Conservation (phyloP, 2,888 invertebrate species). For the Endotricha flammealis region DNA sequence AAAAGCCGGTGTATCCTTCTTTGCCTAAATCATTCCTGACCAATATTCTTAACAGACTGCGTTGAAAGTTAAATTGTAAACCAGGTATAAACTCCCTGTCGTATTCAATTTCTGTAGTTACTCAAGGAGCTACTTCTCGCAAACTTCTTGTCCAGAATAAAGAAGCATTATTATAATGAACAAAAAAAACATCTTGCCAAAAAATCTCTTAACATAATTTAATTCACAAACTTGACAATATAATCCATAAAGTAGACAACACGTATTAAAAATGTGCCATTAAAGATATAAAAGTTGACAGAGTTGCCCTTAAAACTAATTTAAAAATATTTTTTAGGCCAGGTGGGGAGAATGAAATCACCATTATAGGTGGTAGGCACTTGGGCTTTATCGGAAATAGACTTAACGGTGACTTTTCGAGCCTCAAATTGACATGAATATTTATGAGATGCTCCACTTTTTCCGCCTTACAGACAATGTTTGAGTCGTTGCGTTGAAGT, state of each 20-base stretch:
- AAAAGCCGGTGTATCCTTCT: too few relatives aligned
- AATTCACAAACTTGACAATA: background rate
- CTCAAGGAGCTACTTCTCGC: too few relatives aligned
- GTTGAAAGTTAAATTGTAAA: too few relatives aligned
- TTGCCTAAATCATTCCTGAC: too few relatives aligned
- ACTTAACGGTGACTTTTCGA: slow-evolving; percentile 69
- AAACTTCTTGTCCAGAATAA: too few relatives aligned
- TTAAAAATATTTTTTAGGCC: slow-evolving; percentile 22
- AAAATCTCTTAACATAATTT: background rate
- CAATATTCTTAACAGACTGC: too few relatives aligned
- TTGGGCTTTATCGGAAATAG: slow-evolving; percentile 64
- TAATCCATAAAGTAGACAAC: slow-evolving; percentile 2
- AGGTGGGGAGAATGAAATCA: slow-evolving; percentile 46
- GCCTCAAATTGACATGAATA: slow-evolving; percentile 69
- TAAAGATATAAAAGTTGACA: slow-evolving; percentile 16
- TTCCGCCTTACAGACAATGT: slow-evolving; percentile 42
- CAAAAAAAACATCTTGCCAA: too few relatives aligned
- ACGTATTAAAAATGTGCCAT: slow-evolving; percentile 8
- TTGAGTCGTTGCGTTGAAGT: slow-evolving; percentile 27
- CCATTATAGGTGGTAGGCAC: slow-evolving; percentile 49
- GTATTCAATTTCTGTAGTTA: too few relatives aligned
- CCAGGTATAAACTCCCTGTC: too few relatives aligned
- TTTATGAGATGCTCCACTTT: slow-evolving; percentile 64
- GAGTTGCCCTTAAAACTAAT: slow-evolving; percentile 16
- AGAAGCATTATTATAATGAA: too few relatives aligned